These are phyloP conservation scores for Peromyscus maniculatus DNA, from an alignment of 2,113 vertebrate genomes.

Conservation along the genomic window DNA sequence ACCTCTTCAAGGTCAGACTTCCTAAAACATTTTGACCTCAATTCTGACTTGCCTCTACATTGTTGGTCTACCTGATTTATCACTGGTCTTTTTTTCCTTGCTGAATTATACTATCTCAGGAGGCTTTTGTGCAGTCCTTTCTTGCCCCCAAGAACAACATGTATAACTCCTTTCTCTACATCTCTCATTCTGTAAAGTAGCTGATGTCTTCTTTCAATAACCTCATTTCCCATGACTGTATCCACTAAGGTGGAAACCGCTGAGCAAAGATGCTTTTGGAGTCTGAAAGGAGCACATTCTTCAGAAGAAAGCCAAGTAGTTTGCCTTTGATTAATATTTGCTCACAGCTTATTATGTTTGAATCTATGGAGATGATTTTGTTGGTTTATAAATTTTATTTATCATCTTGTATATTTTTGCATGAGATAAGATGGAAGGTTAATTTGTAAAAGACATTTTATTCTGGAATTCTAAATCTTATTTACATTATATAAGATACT, in stretches of 20 bases:
- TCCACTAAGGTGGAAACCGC: not conserved
- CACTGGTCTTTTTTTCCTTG: not conserved
- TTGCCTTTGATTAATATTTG: not conserved
- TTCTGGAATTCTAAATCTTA: not conserved
- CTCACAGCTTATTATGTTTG: not conserved
- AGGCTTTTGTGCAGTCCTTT: not conserved
- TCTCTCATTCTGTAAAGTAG: not conserved
- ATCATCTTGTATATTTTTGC: not conserved
- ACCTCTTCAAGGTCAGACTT: not conserved
- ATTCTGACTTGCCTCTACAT: not conserved
- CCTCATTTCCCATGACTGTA: not conserved
- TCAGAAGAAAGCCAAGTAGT: not conserved
- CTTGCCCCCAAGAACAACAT: not conserved
- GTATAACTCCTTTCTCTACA: not conserved
- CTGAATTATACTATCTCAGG: not conserved
- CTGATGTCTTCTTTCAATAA: not conserved
- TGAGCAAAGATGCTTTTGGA: not conserved
- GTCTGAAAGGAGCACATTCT: not conserved
- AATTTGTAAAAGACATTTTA: not conserved
- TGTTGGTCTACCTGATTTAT: too few relatives aligned
- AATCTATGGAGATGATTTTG: not conserved
- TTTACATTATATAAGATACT: slow-evolving; percentile 23
- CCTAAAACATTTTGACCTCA: not conserved
- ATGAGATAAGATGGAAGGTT: slow-evolving; percentile 10
- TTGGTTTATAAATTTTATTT: slow-evolving; percentile 33